Base-by-base conservation (phyloP, 2,113 vertebrate genomes). In the Pleuronectes platessa region DNA sequence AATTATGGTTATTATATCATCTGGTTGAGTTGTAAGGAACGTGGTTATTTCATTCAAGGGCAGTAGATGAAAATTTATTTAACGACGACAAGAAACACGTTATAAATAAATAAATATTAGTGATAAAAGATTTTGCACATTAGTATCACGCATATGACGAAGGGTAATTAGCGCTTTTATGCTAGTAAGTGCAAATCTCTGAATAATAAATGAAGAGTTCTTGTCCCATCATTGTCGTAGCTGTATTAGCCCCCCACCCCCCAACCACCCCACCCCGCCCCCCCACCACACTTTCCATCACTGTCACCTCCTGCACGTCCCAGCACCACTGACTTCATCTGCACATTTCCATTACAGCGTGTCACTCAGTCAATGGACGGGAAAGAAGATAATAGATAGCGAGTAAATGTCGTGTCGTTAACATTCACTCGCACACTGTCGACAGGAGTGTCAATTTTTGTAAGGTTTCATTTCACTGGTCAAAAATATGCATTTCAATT, bases 321-420 rank as follows among this genome's bases (percentile, higher is more conserved):
- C 24, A 49, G n/a, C 24, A 26, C 37, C 27, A 45, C 15, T 56
- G 58, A 47, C 62, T 68, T 70, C 31, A 61, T 56, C 62, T 56
- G 14, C 35, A 54, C n/a, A 66, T 78, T 72, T 79, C 37, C 68
- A 75, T 71, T 37, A 45, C 35, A 62, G 62, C 23, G 14, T 54
- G 51, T 70, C 56, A 56, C 54, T 61, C 61, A 70, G 65, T 74
- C 61, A 66, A 72, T 37, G 64, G 72, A 68, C 14, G 20, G 20
- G 40, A 49, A 60, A 53, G 11, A 45, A 76, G 1, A 49, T 17
- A 61, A 58, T 20, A 60, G 40, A 54, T 27, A 26, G 68, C 21
- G 51, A 40, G 40, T 56, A 53, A 60, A 64, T 61, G 31, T 40
- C 3, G 59, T 13, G n/a, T 61, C 10, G 10, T 12, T 60, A 37